Base-by-base conservation (phyloP, 2,888 invertebrate species). In the Cantharis rufa region DNA sequence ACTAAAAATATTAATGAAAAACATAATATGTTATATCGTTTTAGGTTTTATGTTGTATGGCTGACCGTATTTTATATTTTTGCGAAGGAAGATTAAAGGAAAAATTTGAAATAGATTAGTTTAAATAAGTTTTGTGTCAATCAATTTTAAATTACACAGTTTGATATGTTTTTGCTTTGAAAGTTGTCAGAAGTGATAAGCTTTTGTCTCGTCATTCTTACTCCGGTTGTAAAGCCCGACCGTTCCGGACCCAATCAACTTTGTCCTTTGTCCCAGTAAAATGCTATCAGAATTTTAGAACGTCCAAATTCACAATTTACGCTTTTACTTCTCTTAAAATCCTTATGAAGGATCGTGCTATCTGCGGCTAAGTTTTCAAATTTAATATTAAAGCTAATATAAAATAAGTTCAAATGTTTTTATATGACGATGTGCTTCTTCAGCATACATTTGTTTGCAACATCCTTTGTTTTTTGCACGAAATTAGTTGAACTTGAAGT, bases 181-280 rank as follows among this genome's bases (percentile, higher is more conserved):
- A 69, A 77, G 79, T 80, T 78, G 78, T 80, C 80, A 80, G 75
- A 74, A 78, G 78, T 81, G 81, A 83, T 81, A 82, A 81, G 80
- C 80, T 79, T 81, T 82, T 82, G 82, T 82, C 82, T 80, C 78
- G 77, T 78, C 76, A 76, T 77, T 72, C 78, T 73, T 74, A 78
- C 80, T 81, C 79, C 78, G 78, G 81, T 78, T 79, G 81, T 81
- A 81, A 81, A 82, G 81, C 79, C 80, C 76, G 80, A 80, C 81
- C 81, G 77, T 82, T 81, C 81, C 82, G 81, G 80, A 80, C 82
- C 80, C 81, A 82, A 82, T 82, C 82, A 82, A 79, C 79, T 80
- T 80, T 78, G 61, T 81, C 81, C 82, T 81, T 82, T 82, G 81
- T 82, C 78, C 78, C 76, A 78, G 77, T 74, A 80, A 81, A 81